A percentile compares a stretch with the other conserved stretches of the same genome.
phyloP scores from a whole-genome alignment of 1,140 invertebrate genomes.

The Danaus plexippus region DNA sequence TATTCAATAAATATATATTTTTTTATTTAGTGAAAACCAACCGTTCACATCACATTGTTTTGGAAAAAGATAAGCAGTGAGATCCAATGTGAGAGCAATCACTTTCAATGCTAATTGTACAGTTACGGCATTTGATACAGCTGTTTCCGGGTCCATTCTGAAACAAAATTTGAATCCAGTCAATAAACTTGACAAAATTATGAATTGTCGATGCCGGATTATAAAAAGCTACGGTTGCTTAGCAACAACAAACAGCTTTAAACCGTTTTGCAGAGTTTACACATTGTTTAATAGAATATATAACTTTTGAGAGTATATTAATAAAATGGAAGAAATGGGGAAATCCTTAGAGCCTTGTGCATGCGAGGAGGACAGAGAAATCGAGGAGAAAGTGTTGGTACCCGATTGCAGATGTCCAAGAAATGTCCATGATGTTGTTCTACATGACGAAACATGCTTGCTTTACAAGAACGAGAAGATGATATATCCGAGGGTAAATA shows the following conservation, averaged over 20 bases:
- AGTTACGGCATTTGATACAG: constrained; percentile 3
- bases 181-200: too few relatives aligned
- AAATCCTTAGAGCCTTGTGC: constrained; percentile 13
- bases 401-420: constrained; percentile 32
- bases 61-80: constrained; percentile 17
- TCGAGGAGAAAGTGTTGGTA: constrained; percentile 6
- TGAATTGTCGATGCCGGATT: too few relatives aligned
- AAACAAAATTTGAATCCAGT: too few relatives aligned
- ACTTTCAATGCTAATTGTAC: constrained; percentile 3
- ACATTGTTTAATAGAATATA: neutral
- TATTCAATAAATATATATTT: too few relatives aligned
- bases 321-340: neutral
- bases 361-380: constrained; percentile 22
- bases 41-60: constrained; percentile 6
- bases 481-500: constrained; percentile 36
- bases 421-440: constrained; percentile 36
- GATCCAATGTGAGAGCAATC: constrained; percentile 6
- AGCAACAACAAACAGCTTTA: constrained; percentile 27
- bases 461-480: constrained; percentile 43
- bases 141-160: too few relatives aligned
- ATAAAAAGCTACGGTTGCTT: constrained; percentile 14
- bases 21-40: neutral
- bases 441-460: constrained; percentile 40
- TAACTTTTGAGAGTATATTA: too few relatives aligned
- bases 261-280: neutral